Evolutionary conservation across 2,888 invertebrate species (phyloP), one percentile per base, ranked within the genome.

Genomic region (Cheilosia variabilis): DNA sequence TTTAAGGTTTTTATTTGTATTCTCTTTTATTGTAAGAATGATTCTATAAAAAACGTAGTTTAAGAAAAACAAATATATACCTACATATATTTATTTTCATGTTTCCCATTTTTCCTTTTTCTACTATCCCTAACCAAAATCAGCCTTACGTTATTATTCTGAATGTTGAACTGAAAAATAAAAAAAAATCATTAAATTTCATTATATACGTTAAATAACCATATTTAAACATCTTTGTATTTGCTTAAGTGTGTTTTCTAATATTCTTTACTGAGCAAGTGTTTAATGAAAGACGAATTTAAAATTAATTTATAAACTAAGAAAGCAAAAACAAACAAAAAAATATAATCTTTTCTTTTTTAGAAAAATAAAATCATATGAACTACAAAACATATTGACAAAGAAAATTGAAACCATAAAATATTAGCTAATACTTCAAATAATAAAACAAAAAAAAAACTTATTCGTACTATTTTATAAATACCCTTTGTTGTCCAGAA

Each of bases 401-500:
- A 71, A 37, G 15, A 47, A 58, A 71, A 71, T 19, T 19, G 7
- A 53, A 41, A 60, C 7, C 37, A 60, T 37, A 58, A 47, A 53
- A 53, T 53, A 63, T 53, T 53, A 75, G 27, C 47, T 65, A 55
- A 73, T 55, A 53, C 13, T 43, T 73, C 31, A 27, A 62, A 47
- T 41, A 41, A 37, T 22, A 41, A 60, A 63, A 47, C 7, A 31
- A 34, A 34, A 50, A 50, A 15, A 31, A 27, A 57, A 71, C 31
- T 9, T 65, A 65, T 47, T 57, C 63, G 47, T 66, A 66, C 50
- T 57, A 41, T 65, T 75, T 65, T 65, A 47, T 57, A 75, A 75
- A 19, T 58, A 47, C 41, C 41, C 17, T 65, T 52, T 50, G 66
- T 66, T 76, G 41, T 52, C 41, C 19, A 37, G 53, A 17, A n/a